Base-by-base conservation (phyloP, 2,797 vertebrate genomes). In the Euthynnus affinis region DNA sequence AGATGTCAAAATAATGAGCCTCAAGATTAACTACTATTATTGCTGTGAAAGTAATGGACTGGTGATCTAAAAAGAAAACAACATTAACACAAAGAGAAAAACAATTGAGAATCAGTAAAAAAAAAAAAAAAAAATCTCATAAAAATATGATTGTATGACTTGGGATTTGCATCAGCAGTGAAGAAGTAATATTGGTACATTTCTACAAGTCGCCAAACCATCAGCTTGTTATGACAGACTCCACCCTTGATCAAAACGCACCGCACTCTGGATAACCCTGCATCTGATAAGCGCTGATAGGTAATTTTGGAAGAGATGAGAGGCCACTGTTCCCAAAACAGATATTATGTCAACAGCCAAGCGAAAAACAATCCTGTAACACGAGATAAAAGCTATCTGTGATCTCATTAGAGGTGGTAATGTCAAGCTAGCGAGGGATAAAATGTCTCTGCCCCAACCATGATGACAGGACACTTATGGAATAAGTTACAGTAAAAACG, bases 341-440 rank as follows among this genome's bases (percentile, higher is more conserved):
- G 87, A 85, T 85, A 85, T 85, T 67, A 63, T 78, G 88, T 92
- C 70, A 69, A 90, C 88, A 92, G 85, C 74, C 23, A 72, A 80
- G 89, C 69, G 85, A 88, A 94, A 93, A 87, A 91, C 85, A 89
- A 93, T 90, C 85, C 89, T 66, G 91, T 91, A 91, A 92, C 85
- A 76, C 53, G 15, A 93, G 90, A 93, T 88, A 90, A 89, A 89
- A 81, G 87, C 87, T 78, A 92, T 92, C 87, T 89, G 84, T 88
- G 89, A 93, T 90, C 88, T 92, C 90, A 92, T 93, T 92, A 92
- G 85, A 82, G 75, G 82, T 83, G 87, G 81, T 89, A 87, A 91
- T 92, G 88, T 92, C 87, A 90, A 78, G 80, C 85, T 76, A 76
- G 85, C 56, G 27, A 79, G 86, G 84, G 86, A 89, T 79, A 84